Evolutionary conservation across 1,140 invertebrate genomes (phyloP), one percentile per base, ranked within the genome.

Genomic region (Hylyphantes graminicola): DNA sequence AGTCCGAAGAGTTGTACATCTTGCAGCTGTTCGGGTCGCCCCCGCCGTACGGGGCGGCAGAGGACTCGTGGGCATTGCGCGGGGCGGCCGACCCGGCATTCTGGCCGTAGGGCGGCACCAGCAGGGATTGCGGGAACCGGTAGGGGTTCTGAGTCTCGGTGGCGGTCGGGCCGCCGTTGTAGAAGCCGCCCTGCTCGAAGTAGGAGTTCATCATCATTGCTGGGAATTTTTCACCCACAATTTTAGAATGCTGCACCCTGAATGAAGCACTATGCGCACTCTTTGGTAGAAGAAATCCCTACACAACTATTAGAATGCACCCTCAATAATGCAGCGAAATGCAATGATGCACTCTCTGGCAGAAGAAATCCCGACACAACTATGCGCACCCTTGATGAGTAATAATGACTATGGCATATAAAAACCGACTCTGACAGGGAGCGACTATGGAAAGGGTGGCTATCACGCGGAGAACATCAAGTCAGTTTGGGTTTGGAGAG

Each of bases 161-260:
- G 92, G 92, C 83, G 91, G 95, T 95, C 48, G 88, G 89, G 19
- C 59, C 61, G 92, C 93, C 85, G 84, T 95, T 95, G 91, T 97
- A 97, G 92, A 97, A 97, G 89, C 95, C 95, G 90, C 94, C 94
- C 91, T 96, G 96, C 91, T 97, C 96, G 90, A 97, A 97, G 90
- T 97, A 97, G 89, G 95, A 96, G 93, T 96, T 97, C 96, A 97
- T 97, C 91, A 91, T 90, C 72, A 13, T 35, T 12, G 19, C 13
- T 51, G 67, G n/a, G 53, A 50, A 70, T 35, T 35, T n/a, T 35
- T 35, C 68, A 55, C 72, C 15, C 19, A 67, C 51, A 51, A 6
- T 15, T 61, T 15, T n/a, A n/a, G n/a, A n/a, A 61, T 15, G 15
- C 53, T 15, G 21, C 50, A n/a, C 48, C 17, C 68, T 70, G 2